Conservation (phyloP, 2,888 invertebrate species). For the Netelia fuscicornis region DNA sequence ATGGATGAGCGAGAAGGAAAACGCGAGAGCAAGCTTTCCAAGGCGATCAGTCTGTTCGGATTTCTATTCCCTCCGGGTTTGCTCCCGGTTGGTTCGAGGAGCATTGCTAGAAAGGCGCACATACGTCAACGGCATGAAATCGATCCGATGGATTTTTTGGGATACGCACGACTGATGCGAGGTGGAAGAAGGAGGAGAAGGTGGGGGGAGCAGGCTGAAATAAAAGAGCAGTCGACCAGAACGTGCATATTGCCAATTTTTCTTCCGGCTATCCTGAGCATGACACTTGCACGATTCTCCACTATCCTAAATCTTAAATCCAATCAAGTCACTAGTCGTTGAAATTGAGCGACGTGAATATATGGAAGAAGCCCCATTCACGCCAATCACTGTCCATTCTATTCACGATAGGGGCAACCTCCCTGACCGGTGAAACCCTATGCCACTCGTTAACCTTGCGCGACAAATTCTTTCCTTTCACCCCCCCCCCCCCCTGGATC, state of each 20-base stretch:
- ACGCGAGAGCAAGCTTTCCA: background rate
- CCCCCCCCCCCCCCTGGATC: constrained; percentile 11
- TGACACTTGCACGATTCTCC: constrained; percentile 42
- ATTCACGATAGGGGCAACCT: constrained; percentile 29
- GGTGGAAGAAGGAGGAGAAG: constrained; percentile 13
- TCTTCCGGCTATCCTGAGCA: constrained; percentile 44
- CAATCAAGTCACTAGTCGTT: constrained; percentile 54
- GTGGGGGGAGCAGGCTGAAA: constrained; percentile 3
- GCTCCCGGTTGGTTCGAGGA: background rate
- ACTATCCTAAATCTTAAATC: constrained; percentile 59
- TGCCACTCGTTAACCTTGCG: background rate
- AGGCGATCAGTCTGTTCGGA: constrained; percentile 44
- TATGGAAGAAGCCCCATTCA: constrained; percentile 50
- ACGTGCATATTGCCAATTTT: constrained; percentile 47
- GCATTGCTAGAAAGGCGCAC: constrained; percentile 24
- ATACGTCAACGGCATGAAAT: constrained; percentile 52
- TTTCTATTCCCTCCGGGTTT: constrained; percentile 48
- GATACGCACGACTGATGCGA: constrained; percentile 52
- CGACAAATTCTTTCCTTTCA: constrained; percentile 56
- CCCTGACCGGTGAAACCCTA: constrained; percentile 56
- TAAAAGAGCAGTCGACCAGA: constrained; percentile 7
- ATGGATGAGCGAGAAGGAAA: constrained; percentile 6
- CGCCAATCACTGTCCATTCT: constrained; percentile 59
- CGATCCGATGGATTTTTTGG: constrained; percentile 44
- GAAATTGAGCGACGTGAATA: constrained; percentile 50